These are phyloP conservation scores for Triplophysa rosa DNA, from an alignment of 2,113 vertebrate genomes.

Conservation along the genomic window DNA sequence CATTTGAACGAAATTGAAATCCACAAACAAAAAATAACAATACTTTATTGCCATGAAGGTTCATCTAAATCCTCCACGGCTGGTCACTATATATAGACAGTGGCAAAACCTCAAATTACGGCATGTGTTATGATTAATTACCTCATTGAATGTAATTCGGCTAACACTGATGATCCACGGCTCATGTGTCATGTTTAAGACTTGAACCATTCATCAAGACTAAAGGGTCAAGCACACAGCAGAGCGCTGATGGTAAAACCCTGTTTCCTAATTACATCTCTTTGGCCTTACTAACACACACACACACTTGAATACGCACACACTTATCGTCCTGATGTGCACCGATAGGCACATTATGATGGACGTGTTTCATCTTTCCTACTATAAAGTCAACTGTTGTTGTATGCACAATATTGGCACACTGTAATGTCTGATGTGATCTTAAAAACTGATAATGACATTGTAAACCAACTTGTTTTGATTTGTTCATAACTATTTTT, in stretches of 20 bases:
- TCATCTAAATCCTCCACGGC: constrained; percentile 46
- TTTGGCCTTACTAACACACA: constrained; percentile 14
- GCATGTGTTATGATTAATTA: constrained; percentile 73
- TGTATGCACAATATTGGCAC: neutral
- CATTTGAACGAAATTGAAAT: neutral
- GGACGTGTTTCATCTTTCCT: neutral
- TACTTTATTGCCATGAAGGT: constrained; percentile 18
- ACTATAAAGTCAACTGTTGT: neutral
- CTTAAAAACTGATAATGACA: neutral
- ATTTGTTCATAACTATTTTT: no score
- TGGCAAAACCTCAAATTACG: constrained; percentile 71
- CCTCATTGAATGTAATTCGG: constrained; percentile 56
- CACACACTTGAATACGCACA: neutral
- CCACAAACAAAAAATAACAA: neutral
- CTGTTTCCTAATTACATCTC: constrained; percentile 68
- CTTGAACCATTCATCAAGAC: constrained; percentile 70
- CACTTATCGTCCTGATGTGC: neutral
- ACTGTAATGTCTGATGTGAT: neutral
- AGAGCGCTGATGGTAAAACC: constrained; percentile 47
- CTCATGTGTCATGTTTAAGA: constrained; percentile 61
- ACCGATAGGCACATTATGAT: constrained; percentile 7
- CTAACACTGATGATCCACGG: constrained; percentile 67
- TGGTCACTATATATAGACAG: constrained; percentile 20
- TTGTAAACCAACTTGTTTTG: neutral
- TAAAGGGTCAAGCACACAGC: constrained; percentile 68